A percentile compares a stretch with the other conserved stretches of the same genome.
phyloP scores from a whole-genome alignment of 2,113 vertebrate species.

The Micronycteris hirsuta region DNA sequence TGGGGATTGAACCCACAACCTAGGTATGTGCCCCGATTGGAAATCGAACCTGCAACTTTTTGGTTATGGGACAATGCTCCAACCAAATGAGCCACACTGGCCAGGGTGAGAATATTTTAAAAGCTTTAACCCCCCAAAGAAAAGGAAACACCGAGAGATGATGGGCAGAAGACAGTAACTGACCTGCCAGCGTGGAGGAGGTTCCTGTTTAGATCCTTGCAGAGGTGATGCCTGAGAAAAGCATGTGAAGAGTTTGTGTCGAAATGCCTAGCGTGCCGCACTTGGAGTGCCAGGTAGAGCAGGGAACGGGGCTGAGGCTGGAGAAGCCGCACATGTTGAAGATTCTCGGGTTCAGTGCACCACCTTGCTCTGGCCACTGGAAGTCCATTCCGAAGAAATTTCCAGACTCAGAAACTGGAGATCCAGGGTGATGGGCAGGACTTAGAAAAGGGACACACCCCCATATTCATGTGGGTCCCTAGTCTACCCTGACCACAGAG shows the following conservation, averaged over 20 bases:
- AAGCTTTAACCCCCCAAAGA: neutral
- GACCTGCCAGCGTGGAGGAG: neutral
- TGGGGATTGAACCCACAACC: no score
- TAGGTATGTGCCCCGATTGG: neutral
- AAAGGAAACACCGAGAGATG: neutral
- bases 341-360: neutral
- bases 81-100: no score
- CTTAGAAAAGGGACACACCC: neutral
- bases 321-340: neutral
- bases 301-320: neutral
- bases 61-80: no score
- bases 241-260: neutral
- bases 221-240: neutral
- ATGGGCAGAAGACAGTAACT: neutral
- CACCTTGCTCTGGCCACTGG: neutral
- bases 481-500: neutral
- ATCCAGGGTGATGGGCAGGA: neutral
- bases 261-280: accelerated
- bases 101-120: neutral
- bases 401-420: neutral
- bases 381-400: neutral
- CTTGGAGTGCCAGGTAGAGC: neutral
- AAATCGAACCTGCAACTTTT: no score
- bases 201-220: neutral
- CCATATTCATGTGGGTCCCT: neutral